These are phyloP conservation scores for Aegithalos caudatus DNA, from an alignment of 2,113 vertebrate genomes.

Conservation along the genomic window DNA sequence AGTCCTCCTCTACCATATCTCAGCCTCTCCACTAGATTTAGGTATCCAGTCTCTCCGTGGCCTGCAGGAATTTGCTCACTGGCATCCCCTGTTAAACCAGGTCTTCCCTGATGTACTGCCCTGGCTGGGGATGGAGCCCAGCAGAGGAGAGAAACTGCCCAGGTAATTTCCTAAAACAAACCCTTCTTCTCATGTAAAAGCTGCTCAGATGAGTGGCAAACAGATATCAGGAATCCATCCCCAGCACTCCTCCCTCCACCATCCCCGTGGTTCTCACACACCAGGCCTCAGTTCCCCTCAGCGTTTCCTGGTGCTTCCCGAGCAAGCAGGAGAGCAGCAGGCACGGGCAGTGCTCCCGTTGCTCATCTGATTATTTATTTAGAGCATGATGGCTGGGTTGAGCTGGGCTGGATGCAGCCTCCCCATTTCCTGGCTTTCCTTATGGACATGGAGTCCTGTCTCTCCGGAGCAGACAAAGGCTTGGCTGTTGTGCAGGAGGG, in stretches of 20 bases:
- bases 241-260: background rate
- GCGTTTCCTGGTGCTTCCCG: fast-evolving
- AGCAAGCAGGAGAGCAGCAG: fast-evolving
- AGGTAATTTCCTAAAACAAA: background rate
- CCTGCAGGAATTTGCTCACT: background rate
- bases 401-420: background rate
- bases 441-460: fast-evolving
- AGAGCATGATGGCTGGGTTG: background rate
- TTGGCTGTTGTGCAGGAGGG: background rate
- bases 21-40: background rate
- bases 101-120: background rate
- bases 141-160: background rate
- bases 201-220: background rate
- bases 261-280: fast-evolving
- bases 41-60: background rate
- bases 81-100: background rate
- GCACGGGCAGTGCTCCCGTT: fast-evolving
- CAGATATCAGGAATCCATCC: background rate
- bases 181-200: background rate
- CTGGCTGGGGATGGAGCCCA: background rate
- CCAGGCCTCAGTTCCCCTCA: background rate
- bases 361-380: constrained; percentile 43
- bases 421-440: background rate
- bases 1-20: background rate
- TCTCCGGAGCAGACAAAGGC: background rate